Evolutionary conservation across 2,888 invertebrate genomes (phyloP), one percentile per base, ranked within the genome.

Genomic region (Lagria hirta): DNA sequence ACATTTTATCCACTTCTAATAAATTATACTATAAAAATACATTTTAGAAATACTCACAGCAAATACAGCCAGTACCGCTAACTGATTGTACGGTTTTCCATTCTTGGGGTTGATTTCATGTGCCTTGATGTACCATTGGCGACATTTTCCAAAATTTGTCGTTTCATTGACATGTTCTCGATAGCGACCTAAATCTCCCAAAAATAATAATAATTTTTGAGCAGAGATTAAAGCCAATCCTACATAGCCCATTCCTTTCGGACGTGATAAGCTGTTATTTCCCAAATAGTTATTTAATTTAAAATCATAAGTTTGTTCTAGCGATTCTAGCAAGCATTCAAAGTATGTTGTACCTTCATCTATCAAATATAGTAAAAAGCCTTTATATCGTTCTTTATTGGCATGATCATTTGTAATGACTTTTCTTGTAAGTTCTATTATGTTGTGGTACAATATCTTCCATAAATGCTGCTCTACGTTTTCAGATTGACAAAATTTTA

Each of bases 91-190:
- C 0, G 96, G 93, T 54, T 90, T 81, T 33, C 96, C 96, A 75
- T 95, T 95, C 71, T 92, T 90, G 4, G 97, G 94, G 73, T 94
- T 90, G 23, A 96, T 82, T 71, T 88, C 88, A 66, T 93, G 90
- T 6, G 97, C 94, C 74, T 91, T 92, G 47, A 90, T 82, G 68
- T 98, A 98, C 84, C 88, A 95, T 79, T 82, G 83, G 61, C 82
- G 77, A 13, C 88, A 85, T 66, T 81, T 80, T 49, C 86, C 86
- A 68, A 86, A 93, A 73, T 89, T 90, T 41, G 82, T 78, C 1
- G 86, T 84, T 62, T 87, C 87, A 56, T 84, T 86, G 23, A 85
- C 83, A 72, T 88, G 87, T 65, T 92, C 89, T 66, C 84, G 84
- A 72, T 98, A 98, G 44, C 97, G 80, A 7, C 89, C 86, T 59